Evolutionary conservation across 2,797 vertebrate species (phyloP).

Genomic region (Pantherophis alleghaniensis): DNA sequence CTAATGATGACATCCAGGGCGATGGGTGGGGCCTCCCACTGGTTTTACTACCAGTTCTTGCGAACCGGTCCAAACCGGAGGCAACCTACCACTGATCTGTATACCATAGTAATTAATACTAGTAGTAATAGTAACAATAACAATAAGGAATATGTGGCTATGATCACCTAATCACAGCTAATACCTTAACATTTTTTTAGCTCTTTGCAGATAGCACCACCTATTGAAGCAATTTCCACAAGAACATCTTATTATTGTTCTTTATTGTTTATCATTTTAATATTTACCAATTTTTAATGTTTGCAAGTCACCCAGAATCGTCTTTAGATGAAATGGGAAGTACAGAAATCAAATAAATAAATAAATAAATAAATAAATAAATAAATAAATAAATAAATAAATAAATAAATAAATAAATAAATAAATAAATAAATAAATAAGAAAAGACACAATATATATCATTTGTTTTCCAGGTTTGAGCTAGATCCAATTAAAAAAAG

Average conservation of each 20-base stretch:
- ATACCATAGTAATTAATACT: background rate
- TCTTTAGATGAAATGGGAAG: background rate
- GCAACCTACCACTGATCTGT: background rate
- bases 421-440: no score
- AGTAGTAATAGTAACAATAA: background rate
- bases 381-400: no score
- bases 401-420: no score
- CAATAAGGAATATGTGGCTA: background rate
- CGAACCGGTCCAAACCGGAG: no score
- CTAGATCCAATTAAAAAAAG: background rate
- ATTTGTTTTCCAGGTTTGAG: background rate
- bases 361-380: no score
- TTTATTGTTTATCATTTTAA: background rate
- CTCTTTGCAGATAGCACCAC: background rate
- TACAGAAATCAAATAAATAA: background rate
- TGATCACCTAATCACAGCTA: background rate
- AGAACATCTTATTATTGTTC: background rate
- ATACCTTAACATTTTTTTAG: background rate
- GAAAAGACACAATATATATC: background rate
- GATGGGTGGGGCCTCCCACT: no score
- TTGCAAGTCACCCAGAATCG: background rate
- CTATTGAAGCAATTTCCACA: background rate
- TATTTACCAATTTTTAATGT: background rate
- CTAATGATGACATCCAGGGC: no score
- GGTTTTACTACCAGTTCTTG: no score